These are phyloP conservation scores for Subacronicta megacephala DNA, from an alignment of 2,888 invertebrate genomes.

Conservation along the genomic window DNA sequence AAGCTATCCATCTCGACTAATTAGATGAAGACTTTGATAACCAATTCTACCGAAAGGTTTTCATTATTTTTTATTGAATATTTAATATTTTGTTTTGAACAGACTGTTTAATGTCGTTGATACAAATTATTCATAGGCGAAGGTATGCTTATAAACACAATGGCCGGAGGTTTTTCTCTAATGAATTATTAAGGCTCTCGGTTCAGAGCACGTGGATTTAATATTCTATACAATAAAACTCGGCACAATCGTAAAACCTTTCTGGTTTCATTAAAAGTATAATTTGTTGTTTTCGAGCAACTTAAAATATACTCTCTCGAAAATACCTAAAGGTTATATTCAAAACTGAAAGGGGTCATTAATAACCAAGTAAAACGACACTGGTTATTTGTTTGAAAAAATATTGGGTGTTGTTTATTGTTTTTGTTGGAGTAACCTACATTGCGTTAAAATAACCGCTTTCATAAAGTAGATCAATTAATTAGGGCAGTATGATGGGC, in stretches of 20 bases:
- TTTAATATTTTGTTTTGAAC: conserved; percentile 26
- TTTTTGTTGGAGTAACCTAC: conserved; percentile 13
- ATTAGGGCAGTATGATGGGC: conserved; percentile 17
- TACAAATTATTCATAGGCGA: conserved; percentile 52
- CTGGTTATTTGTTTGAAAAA: conserved; percentile 9
- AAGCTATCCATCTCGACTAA: neutral
- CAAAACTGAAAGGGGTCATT: conserved; percentile 11
- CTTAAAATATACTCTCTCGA: conserved; percentile 30
- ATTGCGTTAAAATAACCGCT: conserved; percentile 28
- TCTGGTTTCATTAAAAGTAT: conserved; percentile 56
- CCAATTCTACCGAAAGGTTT: too few species aligned
- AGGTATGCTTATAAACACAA: conserved; percentile 52
- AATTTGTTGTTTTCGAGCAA: conserved; percentile 47
- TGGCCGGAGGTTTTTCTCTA: conserved; percentile 55
- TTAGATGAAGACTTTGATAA: neutral
- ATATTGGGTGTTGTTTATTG: conserved; percentile 3
- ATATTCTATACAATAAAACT: conserved; percentile 60
- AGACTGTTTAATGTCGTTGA: conserved; percentile 32
- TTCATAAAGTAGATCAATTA: conserved; percentile 26
- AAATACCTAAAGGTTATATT: conserved; percentile 25
- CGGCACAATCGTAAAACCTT: conserved; percentile 54
- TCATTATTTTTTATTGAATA: conserved; percentile 11
- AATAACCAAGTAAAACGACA: conserved; percentile 17
- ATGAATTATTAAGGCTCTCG: conserved; percentile 60
- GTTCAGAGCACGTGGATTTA: conserved; percentile 50